Evolutionary conservation across 2,113 vertebrate genomes (phyloP).

Genomic region (Tympanuchus pallidicinctus): DNA sequence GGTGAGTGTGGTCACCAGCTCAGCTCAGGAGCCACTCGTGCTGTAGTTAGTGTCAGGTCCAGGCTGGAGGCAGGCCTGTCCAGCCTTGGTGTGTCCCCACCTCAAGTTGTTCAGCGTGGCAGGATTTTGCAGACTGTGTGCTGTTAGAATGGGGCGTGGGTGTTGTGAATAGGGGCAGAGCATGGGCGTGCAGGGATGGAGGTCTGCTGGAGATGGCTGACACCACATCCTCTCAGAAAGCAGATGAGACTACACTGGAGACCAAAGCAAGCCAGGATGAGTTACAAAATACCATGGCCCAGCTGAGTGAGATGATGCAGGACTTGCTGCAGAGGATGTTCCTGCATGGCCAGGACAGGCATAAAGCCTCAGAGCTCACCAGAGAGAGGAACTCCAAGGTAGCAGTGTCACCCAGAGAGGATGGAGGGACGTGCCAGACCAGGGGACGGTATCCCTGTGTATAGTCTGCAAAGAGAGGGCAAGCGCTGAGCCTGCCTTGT

Average conservation of each 20-base stretch:
- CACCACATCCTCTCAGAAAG: conserved; percentile 63
- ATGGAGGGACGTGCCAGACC: not conserved
- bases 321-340: conserved; percentile 63
- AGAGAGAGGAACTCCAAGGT: conserved; percentile 66
- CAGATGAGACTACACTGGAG: conserved; percentile 42
- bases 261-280: conserved; percentile 55
- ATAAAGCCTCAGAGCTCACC: conserved; percentile 54
- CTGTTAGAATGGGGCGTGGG: conserved; percentile 44
- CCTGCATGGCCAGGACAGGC: conserved; percentile 57
- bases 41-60: not conserved
- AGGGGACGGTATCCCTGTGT: not conserved
- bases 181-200: not conserved
- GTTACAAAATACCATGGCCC: conserved; percentile 29
- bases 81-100: not conserved
- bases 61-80: not conserved
- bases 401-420: not conserved
- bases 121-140: not conserved
- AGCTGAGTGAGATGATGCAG: conserved; percentile 68
- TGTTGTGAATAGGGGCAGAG: conserved; percentile 21
- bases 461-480: not conserved
- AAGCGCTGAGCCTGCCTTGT: not conserved
- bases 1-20: not conserved
- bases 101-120: fast-evolving
- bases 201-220: not conserved
- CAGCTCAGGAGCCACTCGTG: not conserved